Evolutionary conservation across 2,113 vertebrate species (phyloP).

Genomic region (Pandion haliaetus): DNA sequence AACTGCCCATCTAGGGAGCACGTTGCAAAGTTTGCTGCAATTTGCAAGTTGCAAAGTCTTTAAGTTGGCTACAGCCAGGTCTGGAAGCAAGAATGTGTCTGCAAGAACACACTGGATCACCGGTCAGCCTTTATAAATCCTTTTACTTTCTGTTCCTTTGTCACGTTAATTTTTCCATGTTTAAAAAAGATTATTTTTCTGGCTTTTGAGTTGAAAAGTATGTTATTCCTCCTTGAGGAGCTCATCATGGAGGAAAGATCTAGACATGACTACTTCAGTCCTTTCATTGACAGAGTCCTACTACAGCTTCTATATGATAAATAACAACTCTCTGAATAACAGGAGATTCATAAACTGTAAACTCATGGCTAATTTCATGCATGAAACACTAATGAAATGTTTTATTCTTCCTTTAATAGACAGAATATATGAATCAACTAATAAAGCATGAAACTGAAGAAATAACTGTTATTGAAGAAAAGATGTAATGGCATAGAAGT

Average conservation of each 20-base stretch:
- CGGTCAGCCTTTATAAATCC: background rate
- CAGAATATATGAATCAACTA: background rate
- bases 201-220: background rate
- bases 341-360: background rate
- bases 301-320: background rate
- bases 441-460: background rate
- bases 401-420: slow-evolving; percentile 15
- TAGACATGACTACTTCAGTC: background rate
- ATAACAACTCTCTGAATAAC: background rate
- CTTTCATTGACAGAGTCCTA: background rate
- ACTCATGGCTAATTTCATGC: background rate
- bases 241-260: background rate
- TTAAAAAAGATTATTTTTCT: background rate
- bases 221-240: background rate
- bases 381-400: background rate
- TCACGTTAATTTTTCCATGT: background rate
- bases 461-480: background rate
- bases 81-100: background rate
- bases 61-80: background rate
- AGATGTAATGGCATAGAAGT: background rate
- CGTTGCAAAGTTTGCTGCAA: background rate
- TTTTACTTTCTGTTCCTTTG: background rate
- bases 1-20: background rate
- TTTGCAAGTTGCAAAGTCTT: background rate
- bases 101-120: background rate